Evolutionary conservation across 2,797 vertebrate genomes (phyloP).

Genomic region (Iguana delicatissima): DNA sequence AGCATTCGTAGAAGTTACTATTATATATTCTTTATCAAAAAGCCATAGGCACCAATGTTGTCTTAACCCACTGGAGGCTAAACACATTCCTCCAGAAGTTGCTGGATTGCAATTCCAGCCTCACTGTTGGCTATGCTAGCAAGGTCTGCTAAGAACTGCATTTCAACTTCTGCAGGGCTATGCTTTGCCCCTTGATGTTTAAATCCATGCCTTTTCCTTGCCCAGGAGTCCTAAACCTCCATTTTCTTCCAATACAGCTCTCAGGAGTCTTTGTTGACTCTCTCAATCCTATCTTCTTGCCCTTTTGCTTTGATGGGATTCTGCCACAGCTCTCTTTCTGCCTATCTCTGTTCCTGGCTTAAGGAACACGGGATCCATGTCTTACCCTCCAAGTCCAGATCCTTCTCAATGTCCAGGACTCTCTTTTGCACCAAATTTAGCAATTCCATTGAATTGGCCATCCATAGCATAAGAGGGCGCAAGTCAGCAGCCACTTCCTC

Average conservation of each 20-base stretch:
- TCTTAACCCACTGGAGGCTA: no score
- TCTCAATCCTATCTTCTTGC: background rate
- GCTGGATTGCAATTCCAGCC: no score
- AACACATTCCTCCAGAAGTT: no score
- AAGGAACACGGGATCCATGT: background rate
- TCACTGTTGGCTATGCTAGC: no score
- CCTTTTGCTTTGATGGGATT: background rate
- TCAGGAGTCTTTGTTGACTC: background rate
- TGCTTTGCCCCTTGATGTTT: background rate
- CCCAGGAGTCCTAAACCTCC: background rate
- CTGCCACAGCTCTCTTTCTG: no score
- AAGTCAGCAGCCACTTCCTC: slow-evolving; percentile 90
- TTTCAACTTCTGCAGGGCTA: no score
- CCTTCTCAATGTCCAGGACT: slow-evolving; percentile 91
- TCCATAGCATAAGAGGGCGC: slow-evolving; percentile 93
- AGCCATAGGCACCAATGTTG: no score
- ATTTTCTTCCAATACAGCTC: background rate
- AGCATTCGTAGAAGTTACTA: background rate
- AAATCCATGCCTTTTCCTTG: background rate
- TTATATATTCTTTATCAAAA: no score
- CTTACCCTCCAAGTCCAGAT: slow-evolving; percentile 94
- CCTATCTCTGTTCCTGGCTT: background rate
- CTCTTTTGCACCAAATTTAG: slow-evolving; percentile 94
- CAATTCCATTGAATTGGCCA: slow-evolving; percentile 94
- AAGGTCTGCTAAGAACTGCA: no score